A percentile compares a stretch with the other conserved stretches of the same genome.
Conservation (phyloP, 1,140 invertebrate genomes). For the Stegodyphus mimosarum region DNA sequence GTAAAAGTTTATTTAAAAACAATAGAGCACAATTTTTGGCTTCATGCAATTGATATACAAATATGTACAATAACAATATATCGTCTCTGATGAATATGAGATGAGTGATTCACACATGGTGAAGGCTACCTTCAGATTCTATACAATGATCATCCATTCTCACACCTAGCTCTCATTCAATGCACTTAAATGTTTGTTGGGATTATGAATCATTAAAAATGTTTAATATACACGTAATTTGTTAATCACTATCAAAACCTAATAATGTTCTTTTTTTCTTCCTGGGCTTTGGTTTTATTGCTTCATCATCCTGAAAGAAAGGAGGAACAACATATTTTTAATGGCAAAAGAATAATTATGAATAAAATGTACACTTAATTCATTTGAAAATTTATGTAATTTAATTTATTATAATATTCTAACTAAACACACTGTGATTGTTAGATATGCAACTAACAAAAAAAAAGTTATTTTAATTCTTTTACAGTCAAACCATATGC, state of each 20-base stretch:
- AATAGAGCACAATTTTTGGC: constrained; percentile 62
- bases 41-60: constrained; percentile 59
- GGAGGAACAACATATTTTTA: background rate
- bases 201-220: constrained; percentile 10
- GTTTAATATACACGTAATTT: constrained; percentile 38
- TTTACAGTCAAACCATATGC: no score
- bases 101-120: constrained; percentile 23
- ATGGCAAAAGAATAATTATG: background rate
- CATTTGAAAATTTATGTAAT: background rate
- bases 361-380: background rate
- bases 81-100: constrained; percentile 48
- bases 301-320: constrained; percentile 77
- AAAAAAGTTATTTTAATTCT: no score
- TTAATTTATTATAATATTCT: background rate
- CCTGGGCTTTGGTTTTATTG: constrained; percentile 85
- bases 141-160: constrained; percentile 41
- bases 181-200: constrained; percentile 27
- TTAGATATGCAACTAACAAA: no score
- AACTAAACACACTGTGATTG: no score
- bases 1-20: constrained; percentile 63
- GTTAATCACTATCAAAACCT: constrained; percentile 86
- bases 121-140: constrained; percentile 25
- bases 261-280: constrained; percentile 82
- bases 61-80: constrained; percentile 61
- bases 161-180: constrained; percentile 25